Percentiles rank a stretch among this genome's conserved stretches.
These are phyloP conservation scores for Agriopis aurantiaria DNA, from an alignment of 2,888 invertebrate species.

Conservation along the genomic window DNA sequence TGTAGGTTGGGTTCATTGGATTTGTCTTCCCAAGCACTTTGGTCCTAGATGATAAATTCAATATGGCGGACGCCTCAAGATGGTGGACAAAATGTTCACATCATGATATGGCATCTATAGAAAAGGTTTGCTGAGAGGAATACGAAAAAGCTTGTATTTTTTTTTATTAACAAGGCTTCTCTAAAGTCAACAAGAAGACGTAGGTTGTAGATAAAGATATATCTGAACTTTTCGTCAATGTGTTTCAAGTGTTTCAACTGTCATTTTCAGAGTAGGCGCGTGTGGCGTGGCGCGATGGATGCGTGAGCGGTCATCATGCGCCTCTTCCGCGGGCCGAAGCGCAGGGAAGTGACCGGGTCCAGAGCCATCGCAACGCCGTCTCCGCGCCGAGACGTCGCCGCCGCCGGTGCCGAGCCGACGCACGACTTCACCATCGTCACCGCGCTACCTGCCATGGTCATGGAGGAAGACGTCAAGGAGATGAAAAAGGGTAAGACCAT, in stretches of 20 bases:
- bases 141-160: no score
- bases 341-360: conserved; percentile 88
- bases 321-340: conserved; percentile 88
- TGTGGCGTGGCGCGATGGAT: conserved; percentile 77
- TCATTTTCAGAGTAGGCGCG: conserved; percentile 53
- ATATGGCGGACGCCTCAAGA: no score
- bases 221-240: background rate
- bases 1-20: no score
- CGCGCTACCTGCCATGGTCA: conserved; percentile 91
- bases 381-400: conserved; percentile 76
- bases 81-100: no score
- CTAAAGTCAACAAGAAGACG: no score
- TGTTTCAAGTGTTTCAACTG: background rate
- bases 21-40: no score
- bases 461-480: conserved; percentile 89
- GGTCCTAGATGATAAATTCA: no score
- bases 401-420: conserved; percentile 68
- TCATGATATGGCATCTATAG: no score
- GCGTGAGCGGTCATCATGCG: conserved; percentile 87
- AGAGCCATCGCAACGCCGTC: conserved; percentile 79
- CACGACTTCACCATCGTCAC: conserved; percentile 91
- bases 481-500: conserved; percentile 84
- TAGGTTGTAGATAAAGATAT: no score
- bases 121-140: no score
- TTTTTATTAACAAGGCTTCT: no score